Conservation (phyloP, 2,888 invertebrate genomes). For the Hipparchia semele region DNA sequence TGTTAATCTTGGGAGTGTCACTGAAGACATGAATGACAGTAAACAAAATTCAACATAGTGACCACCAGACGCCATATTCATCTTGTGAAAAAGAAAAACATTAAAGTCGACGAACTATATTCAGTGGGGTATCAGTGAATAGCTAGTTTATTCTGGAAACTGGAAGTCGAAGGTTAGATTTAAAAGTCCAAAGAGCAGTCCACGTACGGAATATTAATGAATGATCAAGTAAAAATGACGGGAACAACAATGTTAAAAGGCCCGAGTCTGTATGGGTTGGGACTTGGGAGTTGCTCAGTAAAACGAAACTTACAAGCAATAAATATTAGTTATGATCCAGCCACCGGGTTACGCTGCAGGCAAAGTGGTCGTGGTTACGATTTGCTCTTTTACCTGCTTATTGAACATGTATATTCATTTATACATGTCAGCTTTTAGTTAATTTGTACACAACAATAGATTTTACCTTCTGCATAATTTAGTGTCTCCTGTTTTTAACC, state of each 20-base stretch:
- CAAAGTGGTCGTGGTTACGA: conserved; percentile 8
- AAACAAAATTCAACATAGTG: too few relatives aligned
- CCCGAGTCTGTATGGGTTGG: not conserved
- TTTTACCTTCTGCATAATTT: not conserved
- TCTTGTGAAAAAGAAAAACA: too few relatives aligned
- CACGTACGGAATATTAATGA: not conserved
- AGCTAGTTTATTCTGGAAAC: not conserved
- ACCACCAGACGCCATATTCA: too few relatives aligned
- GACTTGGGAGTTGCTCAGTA: conserved; percentile 56
- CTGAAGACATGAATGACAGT: too few relatives aligned
- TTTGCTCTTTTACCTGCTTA: conserved; percentile 11
- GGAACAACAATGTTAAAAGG: conserved; percentile 12
- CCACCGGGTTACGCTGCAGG: conserved; percentile 44
- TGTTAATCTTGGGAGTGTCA: too few relatives aligned
- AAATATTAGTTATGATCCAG: conserved; percentile 43
- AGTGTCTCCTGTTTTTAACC: not conserved
- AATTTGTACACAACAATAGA: not conserved
- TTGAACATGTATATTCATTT: not conserved
- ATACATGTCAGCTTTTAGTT: not conserved
- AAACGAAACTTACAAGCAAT: conserved; percentile 47
- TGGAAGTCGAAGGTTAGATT: not conserved
- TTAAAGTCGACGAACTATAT: too few relatives aligned
- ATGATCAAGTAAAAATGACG: conserved; percentile 6
- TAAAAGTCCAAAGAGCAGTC: not conserved
- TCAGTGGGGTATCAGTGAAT: not conserved